phyloP scores from a whole-genome alignment of 2,797 vertebrate species.

The Melanotaenia trifasciata region DNA sequence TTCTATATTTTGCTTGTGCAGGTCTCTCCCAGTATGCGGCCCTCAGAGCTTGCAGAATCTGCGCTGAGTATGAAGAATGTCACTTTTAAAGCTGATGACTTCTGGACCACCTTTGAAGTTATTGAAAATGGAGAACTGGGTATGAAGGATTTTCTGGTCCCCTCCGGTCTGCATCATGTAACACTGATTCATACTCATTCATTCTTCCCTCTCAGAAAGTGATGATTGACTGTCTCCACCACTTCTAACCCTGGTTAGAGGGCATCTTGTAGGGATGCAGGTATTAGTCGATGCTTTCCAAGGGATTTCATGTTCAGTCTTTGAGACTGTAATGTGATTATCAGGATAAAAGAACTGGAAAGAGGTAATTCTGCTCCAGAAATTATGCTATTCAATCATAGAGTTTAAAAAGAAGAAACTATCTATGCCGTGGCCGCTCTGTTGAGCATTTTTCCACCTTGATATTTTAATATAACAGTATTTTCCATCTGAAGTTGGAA shows the following conservation, averaged over 20 bases:
- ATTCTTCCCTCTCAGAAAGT: neutral
- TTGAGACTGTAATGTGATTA: neutral
- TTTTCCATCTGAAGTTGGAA: neutral
- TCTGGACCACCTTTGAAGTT: slow-evolving; percentile 93
- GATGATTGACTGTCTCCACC: neutral
- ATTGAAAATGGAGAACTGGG: slow-evolving; percentile 96
- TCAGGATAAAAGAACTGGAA: neutral
- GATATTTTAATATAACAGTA: neutral
- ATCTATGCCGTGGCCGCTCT: too few relatives aligned
- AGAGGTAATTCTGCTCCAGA: too few relatives aligned
- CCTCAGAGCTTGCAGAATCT: slow-evolving; percentile 87
- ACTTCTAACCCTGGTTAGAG: neutral
- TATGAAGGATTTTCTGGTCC: slow-evolving; percentile 62
- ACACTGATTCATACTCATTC: neutral
- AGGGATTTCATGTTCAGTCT: neutral
- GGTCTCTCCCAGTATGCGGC: slow-evolving; percentile 91
- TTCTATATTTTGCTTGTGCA: slow-evolving; percentile 50
- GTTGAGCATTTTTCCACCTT: neutral
- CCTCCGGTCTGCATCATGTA: neutral
- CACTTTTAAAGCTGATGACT: slow-evolving; percentile 77
- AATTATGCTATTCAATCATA: too few relatives aligned
- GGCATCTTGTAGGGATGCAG: neutral
- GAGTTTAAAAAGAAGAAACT: too few relatives aligned
- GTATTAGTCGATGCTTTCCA: neutral
- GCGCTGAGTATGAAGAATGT: slow-evolving; percentile 88